Conservation (phyloP, 23 tunicate species). For the Botrylloides violaceus region DNA sequence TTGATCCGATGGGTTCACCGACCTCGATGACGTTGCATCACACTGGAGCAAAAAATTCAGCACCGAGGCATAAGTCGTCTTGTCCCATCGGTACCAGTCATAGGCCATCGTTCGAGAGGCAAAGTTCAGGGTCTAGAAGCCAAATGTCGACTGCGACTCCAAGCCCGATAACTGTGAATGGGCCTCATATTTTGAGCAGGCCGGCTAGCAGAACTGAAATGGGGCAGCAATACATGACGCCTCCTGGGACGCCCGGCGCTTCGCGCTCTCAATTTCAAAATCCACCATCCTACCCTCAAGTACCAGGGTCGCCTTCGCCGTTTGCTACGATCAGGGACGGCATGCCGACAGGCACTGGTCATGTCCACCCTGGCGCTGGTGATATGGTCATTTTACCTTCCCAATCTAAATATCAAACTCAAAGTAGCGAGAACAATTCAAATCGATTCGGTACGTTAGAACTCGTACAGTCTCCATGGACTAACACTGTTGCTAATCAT, state of each 20-base stretch:
- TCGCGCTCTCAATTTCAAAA: neutral
- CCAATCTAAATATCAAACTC: neutral
- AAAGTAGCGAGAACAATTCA: neutral
- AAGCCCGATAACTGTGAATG: neutral
- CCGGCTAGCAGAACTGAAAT: neutral
- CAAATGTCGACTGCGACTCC: neutral
- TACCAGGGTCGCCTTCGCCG: neutral
- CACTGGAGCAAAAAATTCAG: conserved; percentile 32
- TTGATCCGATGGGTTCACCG: conserved; percentile 27
- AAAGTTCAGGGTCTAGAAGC: conserved; percentile 1
- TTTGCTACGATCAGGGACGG: neutral
- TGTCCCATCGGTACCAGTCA: neutral
- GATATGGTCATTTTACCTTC: neutral
- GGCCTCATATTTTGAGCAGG: neutral
- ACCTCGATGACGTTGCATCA: conserved; percentile 30
- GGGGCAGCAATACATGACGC: neutral
- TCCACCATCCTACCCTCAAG: neutral
- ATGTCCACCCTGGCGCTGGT: neutral
- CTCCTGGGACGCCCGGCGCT: too few species aligned
- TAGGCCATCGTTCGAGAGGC: neutral
- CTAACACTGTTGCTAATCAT: neutral
- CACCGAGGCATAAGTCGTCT: conserved; percentile 31
- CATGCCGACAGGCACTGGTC: neutral
- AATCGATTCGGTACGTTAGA: neutral
- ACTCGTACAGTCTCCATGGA: neutral